Conservation (phyloP, 2,797 vertebrate genomes). For the Scyliorhinus canicula region DNA sequence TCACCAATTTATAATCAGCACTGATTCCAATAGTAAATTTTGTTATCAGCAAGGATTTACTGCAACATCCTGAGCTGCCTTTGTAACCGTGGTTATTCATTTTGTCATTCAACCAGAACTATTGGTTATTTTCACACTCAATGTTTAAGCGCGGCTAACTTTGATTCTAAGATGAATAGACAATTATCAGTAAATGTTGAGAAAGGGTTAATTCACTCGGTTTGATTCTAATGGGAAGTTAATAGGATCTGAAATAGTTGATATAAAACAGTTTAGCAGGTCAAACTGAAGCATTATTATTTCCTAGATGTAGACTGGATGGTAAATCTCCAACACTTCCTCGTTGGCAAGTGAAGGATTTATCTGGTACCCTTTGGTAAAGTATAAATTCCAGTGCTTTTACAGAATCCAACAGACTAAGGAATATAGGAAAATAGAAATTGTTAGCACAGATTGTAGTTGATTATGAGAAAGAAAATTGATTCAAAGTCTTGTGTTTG, state of each 20-base stretch:
- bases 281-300: background rate
- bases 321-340: background rate
- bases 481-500: background rate
- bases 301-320: background rate
- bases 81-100: background rate
- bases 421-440: background rate
- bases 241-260: background rate
- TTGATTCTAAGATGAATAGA: too few relatives aligned
- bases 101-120: background rate
- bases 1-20: background rate
- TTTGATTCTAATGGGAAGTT: background rate
- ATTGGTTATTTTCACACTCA: background rate
- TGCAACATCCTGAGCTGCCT: background rate
- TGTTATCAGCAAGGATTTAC: background rate
- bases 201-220: too few relatives aligned
- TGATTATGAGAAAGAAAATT: background rate
- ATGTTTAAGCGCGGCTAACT: background rate
- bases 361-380: background rate
- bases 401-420: background rate
- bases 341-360: background rate
- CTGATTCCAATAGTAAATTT: background rate
- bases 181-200: too few relatives aligned
- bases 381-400: background rate
- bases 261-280: background rate
- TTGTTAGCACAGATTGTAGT: background rate